Percentiles rank a stretch among this genome's conserved stretches.
Evolutionary conservation across 1,140 invertebrate genomes (phyloP).

Genomic region (Andrena cerasifolii): DNA sequence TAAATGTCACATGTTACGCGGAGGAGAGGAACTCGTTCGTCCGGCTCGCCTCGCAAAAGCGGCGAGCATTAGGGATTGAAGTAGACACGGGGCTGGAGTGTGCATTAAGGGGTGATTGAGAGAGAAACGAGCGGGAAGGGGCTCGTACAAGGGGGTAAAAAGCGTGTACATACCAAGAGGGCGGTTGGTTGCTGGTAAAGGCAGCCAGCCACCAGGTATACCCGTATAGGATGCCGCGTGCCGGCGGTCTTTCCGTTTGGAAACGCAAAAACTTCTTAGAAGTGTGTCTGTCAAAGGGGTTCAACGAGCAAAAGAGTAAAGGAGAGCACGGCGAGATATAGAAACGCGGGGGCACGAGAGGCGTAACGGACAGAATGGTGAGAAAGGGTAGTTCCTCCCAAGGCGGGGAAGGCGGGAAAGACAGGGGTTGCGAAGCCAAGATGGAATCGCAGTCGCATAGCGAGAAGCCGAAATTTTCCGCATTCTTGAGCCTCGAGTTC

Average conservation of each 20-base stretch:
- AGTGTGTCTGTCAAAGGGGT: constrained; percentile 53
- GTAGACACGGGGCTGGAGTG: constrained; percentile 45
- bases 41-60: neutral
- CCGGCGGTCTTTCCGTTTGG: constrained; percentile 42
- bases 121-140: constrained; percentile 39
- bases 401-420: too few relatives aligned
- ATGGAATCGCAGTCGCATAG: constrained; percentile 50
- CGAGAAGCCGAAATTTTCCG: constrained; percentile 69
- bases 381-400: constrained; percentile 35
- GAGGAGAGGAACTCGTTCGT: constrained; percentile 16
- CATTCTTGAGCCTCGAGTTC: constrained; percentile 71
- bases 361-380: constrained; percentile 4
- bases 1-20: constrained; percentile 13
- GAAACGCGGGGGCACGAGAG: neutral
- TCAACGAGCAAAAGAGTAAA: constrained; percentile 40
- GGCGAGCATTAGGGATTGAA: constrained; percentile 51
- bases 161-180: constrained; percentile 26
- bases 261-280: constrained; percentile 49
- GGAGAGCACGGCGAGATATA: neutral
- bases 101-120: constrained; percentile 57
- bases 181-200: neutral
- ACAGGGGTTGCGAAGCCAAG: constrained; percentile 49
- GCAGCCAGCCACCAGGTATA: constrained; percentile 21
- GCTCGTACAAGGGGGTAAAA: constrained; percentile 25
- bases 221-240: constrained; percentile 31